Evolutionary conservation across 2,797 vertebrate genomes (phyloP).

Genomic region (Siniperca scherzeri): DNA sequence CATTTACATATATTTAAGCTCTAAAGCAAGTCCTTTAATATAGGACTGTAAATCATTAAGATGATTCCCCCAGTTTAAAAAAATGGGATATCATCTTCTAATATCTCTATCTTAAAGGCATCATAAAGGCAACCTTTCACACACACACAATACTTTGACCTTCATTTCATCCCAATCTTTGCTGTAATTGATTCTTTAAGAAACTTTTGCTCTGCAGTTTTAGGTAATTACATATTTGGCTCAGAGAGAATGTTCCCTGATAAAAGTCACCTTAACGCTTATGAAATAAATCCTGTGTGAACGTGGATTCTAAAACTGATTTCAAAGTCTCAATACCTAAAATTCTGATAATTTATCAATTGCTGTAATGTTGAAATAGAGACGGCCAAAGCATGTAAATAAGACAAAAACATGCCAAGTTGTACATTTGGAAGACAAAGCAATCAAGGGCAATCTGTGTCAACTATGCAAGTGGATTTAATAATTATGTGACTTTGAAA

Average conservation of each 20-base stretch:
- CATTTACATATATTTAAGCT: conserved; percentile 26
- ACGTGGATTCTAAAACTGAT: background rate
- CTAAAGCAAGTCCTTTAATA: background rate
- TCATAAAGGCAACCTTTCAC: conserved; percentile 14
- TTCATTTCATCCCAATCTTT: conserved; percentile 14
- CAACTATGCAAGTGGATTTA: background rate
- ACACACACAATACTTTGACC: conserved; percentile 2
- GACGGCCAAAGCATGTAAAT: background rate
- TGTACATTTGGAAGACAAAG: background rate
- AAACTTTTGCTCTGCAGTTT: conserved; percentile 26
- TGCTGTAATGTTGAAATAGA: background rate
- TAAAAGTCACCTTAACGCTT: conserved; percentile 9
- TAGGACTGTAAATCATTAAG: conserved; percentile 13
- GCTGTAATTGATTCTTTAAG: conserved; percentile 28
- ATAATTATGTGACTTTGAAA: background rate
- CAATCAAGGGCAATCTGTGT: background rate
- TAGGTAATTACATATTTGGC: conserved; percentile 18
- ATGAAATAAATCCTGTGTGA: background rate
- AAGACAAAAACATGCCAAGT: background rate
- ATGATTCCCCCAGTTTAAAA: conserved; percentile 14
- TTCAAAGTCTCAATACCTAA: background rate
- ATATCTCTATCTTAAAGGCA: conserved; percentile 32
- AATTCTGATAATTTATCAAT: background rate
- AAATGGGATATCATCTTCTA: background rate
- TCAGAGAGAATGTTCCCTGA: conserved; percentile 1